A percentile compares a stretch with the other conserved stretches of the same genome.
Conservation (phyloP, 2,888 invertebrate species). For the Hydrotaea diabolus region DNA sequence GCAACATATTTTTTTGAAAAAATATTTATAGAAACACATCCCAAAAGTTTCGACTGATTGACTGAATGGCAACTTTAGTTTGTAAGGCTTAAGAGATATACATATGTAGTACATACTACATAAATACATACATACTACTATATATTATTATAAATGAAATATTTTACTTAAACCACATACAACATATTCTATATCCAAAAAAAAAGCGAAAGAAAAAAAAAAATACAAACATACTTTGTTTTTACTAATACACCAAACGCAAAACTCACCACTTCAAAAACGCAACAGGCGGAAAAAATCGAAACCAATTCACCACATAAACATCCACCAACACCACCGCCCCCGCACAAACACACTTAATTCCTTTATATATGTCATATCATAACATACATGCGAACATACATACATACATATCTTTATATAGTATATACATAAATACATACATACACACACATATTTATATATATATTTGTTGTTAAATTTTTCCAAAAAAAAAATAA, state of each 20-base stretch:
- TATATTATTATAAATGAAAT: conserved; percentile 43
- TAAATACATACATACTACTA: conserved; percentile 20
- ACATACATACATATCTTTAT: conserved; percentile 36
- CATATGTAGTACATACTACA: conserved; percentile 34
- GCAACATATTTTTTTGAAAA: conserved; percentile 44
- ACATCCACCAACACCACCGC: too few species aligned
- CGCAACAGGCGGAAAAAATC: too few species aligned
- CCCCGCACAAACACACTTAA: conserved; percentile 23
- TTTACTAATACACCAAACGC: conserved; percentile 20
- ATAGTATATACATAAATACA: conserved; percentile 32
- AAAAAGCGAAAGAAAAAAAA: conserved; percentile 44
- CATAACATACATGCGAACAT: background rate
- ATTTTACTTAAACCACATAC: conserved; percentile 60
- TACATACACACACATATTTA: conserved; percentile 24
- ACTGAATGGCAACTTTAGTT: conserved; percentile 76
- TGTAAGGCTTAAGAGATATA: conserved; percentile 52
- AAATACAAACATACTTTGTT: conserved; percentile 31
- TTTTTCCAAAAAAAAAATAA: conserved; percentile 36
- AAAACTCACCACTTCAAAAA: conserved; percentile 46
- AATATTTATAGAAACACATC: conserved; percentile 71
- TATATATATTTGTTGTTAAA: conserved; percentile 54
- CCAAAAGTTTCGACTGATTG: conserved; percentile 80
- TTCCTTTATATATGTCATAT: conserved; percentile 39
- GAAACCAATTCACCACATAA: conserved; percentile 14
- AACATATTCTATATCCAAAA: conserved; percentile 62